A percentile compares a stretch with the other conserved stretches of the same genome.
These are phyloP conservation scores for Chauna torquata DNA, from an alignment of 2,113 vertebrate genomes.

Conservation along the genomic window DNA sequence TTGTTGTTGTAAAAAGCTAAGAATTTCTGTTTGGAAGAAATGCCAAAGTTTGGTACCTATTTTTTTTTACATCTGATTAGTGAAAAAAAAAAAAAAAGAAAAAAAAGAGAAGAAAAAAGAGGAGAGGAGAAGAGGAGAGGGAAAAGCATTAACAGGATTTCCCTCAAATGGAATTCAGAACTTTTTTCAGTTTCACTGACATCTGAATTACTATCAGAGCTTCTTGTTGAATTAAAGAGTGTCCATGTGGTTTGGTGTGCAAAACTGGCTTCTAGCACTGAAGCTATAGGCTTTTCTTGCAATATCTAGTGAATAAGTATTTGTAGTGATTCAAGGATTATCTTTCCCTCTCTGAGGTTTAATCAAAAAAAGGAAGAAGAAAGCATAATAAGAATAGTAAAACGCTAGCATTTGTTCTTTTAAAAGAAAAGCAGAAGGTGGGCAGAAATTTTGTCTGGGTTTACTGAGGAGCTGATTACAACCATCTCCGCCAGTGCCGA, in stretches of 20 bases:
- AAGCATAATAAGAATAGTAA: not conserved
- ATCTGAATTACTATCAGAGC: not conserved
- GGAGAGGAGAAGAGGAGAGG: no score
- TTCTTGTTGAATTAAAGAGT: not conserved
- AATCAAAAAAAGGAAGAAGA: not conserved
- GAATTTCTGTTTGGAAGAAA: not conserved
- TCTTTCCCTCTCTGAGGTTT: not conserved
- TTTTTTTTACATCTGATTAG: not conserved
- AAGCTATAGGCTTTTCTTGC: not conserved
- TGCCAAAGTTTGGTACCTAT: not conserved
- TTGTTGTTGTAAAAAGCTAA: not conserved
- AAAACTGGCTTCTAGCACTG: not conserved
- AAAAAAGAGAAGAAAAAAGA: no score
- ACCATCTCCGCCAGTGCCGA: not conserved
- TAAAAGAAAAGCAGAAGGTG: not conserved
- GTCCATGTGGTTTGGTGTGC: not conserved
- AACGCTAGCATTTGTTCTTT: not conserved
- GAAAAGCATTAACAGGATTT: no score
- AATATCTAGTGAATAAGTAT: not conserved
- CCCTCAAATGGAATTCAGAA: not conserved
- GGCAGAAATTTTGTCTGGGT: not conserved
- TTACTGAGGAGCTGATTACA: not conserved
- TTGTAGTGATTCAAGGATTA: not conserved
- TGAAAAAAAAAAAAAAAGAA: no score
- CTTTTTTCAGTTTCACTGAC: not conserved